Evolutionary conservation across 1,140 invertebrate genomes (phyloP), one percentile per base, ranked within the genome.

Genomic region (Scaptodrosophila lebanonensis): DNA sequence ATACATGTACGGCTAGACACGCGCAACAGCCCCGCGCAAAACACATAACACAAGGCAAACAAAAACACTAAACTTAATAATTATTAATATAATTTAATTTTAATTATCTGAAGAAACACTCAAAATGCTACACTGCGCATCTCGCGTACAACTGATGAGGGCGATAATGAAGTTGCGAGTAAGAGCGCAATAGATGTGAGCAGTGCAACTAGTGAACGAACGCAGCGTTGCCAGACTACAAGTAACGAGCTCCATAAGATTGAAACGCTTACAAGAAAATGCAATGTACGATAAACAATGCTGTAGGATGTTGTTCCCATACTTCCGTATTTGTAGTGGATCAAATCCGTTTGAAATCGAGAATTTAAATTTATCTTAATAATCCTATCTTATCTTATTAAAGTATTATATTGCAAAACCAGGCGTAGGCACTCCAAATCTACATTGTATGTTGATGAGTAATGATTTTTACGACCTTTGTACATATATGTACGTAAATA

Each of bases 51-150:
- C 38, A 49, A 30, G 18, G 43, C 27, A 71, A 54, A 39, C 50
- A 51, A 18, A 33, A 44, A 40, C 56, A 64, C 69, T 62, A 40
- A 82, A 82, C 75, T 75, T 82, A 83, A 82, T 83, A 66, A 82
- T 83, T 83, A 82, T 61, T 67, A 61, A 82, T 75, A 79, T 79
- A 82, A 83, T 83, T 83, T 67, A 75, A 70, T 75, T 82, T 69
- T 70, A 82, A 77, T 77, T 79, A 72, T 79, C 58, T 72, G 66
- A 70, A 66, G 67, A 76, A 67, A 76, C 71, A 73, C 60, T 77
- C 66, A 66, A 62, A 71, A 76, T 77, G 71, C 11, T n/a, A 48
- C 62, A 66, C 49, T 47, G 70, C 60, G 58, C 58, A 66, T 56
- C 50, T 50, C 54, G 42, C 39, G 36, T 52, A 59, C 52, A 61